Base-by-base conservation (phyloP, 2,888 invertebrate genomes). In the Sinohyriopsis cumingii region DNA sequence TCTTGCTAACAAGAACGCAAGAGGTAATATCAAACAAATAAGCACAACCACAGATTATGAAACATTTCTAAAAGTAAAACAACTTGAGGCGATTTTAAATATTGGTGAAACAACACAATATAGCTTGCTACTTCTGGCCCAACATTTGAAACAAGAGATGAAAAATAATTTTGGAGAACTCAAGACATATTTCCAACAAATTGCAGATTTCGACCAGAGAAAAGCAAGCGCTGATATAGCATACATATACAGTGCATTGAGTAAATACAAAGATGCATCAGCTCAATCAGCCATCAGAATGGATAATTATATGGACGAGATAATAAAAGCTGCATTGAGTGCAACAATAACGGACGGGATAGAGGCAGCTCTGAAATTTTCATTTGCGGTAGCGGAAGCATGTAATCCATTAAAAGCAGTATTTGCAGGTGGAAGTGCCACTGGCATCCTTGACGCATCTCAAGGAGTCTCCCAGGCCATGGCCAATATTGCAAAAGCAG, bases 181-280 rank as follows among this genome's bases (percentile, higher is more conserved):
- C 55, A 45, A 22, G 22, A 53, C 55, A 63, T 55, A 63, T 53
- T 63, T 63, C 18, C 53, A 63, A 54, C 53, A n/a, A n/a, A 18
- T 55, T 20, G 63, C 63, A 5, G 55, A 55, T 6, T 63, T 63
- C 15, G 63, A 63, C 63, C 25, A 19, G 33, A 55, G 3, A 15
- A 63, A 55, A 18, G 63, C 54, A 4, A 12, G 55, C 2, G 63
- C 63, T 18, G 63, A 63, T 45, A 54, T 63, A 22, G 22, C 3
- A 54, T 25, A 25, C n/a, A 63, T 63, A 2, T 1, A 54, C 19
- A 18, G 7, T 2, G 25, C 53, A 1, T 12, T 63, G 55, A 6
- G 25, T 1, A 63, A 22, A 7, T 63, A 63, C 45, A 15, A 55
- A 20, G 12, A 54, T 6, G 22, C n/a, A 5, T 63, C 63, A 19